Percentiles rank a stretch among this genome's conserved stretches.
These are phyloP conservation scores for Odontomyia ornata DNA, from an alignment of 2,888 invertebrate species.

Conservation along the genomic window DNA sequence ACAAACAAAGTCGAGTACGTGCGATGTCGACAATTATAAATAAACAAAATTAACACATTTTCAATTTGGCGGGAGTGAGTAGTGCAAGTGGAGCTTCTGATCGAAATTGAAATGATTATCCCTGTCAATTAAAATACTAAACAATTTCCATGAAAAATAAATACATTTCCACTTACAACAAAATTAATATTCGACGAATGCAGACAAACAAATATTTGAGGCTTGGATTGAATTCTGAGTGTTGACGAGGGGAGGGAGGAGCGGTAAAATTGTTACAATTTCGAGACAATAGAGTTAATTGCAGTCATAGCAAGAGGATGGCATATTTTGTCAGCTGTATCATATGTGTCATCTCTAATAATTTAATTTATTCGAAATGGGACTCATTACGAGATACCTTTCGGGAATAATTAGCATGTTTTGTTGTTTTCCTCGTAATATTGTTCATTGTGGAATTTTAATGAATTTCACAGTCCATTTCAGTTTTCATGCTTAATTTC, in stretches of 20 bases:
- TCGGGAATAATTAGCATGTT: background rate
- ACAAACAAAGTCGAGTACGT: background rate
- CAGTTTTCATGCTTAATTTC: background rate
- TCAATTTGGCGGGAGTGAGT: background rate
- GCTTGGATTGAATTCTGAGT: too few species aligned
- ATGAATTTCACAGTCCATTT: conserved; percentile 9
- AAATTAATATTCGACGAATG: too few species aligned
- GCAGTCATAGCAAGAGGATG: background rate
- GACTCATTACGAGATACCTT: background rate
- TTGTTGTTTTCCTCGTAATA: background rate
- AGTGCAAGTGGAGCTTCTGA: background rate
- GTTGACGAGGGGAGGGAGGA: too few species aligned
- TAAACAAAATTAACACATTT: conserved; percentile 10
- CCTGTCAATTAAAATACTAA: background rate
- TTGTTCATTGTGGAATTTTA: background rate
- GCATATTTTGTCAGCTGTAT: background rate
- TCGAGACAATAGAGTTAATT: background rate
- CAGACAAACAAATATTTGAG: too few species aligned
- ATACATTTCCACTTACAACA: too few species aligned
- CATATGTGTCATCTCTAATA: conserved; percentile 9
- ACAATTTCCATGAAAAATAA: background rate
- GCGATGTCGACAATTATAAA: background rate
- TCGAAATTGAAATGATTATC: too few species aligned
- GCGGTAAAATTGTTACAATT: background rate
- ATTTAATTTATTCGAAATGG: conserved; percentile 3